Evolutionary conservation across 2,888 invertebrate genomes (phyloP), one percentile per base, ranked within the genome.

Genomic region (Melitaea athalia): DNA sequence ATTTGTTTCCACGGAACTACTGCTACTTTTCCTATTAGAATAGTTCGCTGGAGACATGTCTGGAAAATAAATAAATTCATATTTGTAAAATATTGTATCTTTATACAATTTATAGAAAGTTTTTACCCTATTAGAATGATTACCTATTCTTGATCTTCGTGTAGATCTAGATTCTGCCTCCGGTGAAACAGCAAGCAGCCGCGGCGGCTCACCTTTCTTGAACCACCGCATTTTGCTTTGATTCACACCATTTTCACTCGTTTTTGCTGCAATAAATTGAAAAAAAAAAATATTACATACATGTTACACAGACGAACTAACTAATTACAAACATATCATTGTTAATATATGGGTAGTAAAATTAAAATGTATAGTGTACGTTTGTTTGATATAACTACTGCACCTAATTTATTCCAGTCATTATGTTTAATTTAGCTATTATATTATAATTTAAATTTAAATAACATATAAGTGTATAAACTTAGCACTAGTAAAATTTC

Each of bases 141-240:
- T 79, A 93, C 94, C 94, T 75, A 93, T 89, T 83, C 93, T 88
- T 55, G 93, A 92, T 65, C 92, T 79, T 59, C 89, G 81, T 5
- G 84, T 68, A 50, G 89, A 78, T 43, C 86, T 83, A 74, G 86
- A 83, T 81, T 94, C 93, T 78, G 93, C 87, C 76, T 91, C 94
- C 76, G 95, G 95, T 74, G 95, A 95, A 72, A 95, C 93, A 86
- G 95, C 95, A 74, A 95, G 92, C 81, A 95, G 93, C 87, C 95
- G 93, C 78, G 95, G 95, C 83, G 95, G 93, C 87, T 94, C 95
- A 82, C 94, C 94, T 80, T 93, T 93, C 86, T 94, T 94, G 92
- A 95, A 95, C 95, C 95, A 95, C 92, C 95, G 95, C 95, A 95
- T 95, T 79, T 84, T 84, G 72, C 61, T 67, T 59, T 55, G 69